Evolutionary conservation across 2,888 invertebrate genomes (phyloP).

Genomic region (Seira musarum): DNA sequence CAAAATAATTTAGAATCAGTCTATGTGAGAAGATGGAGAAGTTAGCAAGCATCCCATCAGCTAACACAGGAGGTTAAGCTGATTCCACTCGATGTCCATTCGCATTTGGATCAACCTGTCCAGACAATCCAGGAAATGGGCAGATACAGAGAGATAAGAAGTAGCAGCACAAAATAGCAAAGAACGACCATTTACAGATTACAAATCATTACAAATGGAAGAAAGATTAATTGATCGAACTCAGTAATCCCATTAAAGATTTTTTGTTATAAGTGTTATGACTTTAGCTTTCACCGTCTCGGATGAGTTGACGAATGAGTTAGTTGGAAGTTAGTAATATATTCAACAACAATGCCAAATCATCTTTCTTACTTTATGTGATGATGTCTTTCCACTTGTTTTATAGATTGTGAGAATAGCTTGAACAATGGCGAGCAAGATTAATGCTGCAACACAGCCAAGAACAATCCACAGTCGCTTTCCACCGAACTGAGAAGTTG

Average conservation of each 20-base stretch:
- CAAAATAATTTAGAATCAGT: no score
- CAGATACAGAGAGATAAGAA: conserved; percentile 18
- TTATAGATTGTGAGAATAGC: conserved; percentile 87
- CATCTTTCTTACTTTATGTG: conserved; percentile 79
- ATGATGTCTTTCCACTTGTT: conserved; percentile 76
- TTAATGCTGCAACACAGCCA: conserved; percentile 85
- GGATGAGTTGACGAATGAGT: no score
- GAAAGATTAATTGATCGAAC: no score
- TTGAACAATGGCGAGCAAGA: conserved; percentile 86
- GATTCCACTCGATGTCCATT: conserved; percentile 49
- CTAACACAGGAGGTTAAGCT: conserved; percentile 8
- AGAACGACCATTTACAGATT: conserved; percentile 14
- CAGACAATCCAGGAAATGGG: conserved; percentile 22
- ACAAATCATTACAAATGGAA: no score
- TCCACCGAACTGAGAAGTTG: conserved; percentile 53
- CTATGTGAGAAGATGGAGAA: neutral
- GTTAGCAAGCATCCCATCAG: neutral
- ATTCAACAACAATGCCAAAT: no score
- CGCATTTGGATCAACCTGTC: conserved; percentile 55
- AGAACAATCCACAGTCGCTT: conserved; percentile 83
- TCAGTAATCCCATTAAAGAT: no score
- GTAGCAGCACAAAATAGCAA: conserved; percentile 40
- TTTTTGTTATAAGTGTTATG: no score
- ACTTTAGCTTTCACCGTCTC: no score
- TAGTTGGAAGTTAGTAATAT: neutral